Conservation (phyloP, 1,140 invertebrate species). For the Diorhabda carinulata region DNA sequence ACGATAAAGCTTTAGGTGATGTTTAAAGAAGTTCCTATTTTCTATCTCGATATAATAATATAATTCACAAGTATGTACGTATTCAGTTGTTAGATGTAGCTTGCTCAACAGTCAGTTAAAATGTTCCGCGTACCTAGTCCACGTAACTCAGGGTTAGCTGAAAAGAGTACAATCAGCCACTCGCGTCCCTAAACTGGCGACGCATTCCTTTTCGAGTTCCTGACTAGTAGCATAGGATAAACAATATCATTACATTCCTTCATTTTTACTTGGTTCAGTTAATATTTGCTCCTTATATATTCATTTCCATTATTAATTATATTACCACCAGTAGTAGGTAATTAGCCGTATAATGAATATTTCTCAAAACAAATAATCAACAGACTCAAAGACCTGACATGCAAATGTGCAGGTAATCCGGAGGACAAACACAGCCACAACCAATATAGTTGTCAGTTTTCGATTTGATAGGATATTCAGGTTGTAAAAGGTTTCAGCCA, state of each 20-base stretch:
- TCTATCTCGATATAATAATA: conserved; percentile 48
- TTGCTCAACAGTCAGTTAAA: conserved; percentile 48
- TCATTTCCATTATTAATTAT: no score
- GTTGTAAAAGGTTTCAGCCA: no score
- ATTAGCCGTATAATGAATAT: no score
- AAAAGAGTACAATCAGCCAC: conserved; percentile 48
- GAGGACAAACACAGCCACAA: no score
- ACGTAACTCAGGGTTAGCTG: conserved; percentile 48
- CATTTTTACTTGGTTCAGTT: not conserved
- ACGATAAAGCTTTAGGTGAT: conserved; percentile 49
- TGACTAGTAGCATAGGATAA: conserved; percentile 41
- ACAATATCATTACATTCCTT: conserved; percentile 14
- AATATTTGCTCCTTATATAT: no score
- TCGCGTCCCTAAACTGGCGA: conserved; percentile 26
- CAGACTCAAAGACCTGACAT: no score
- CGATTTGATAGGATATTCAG: no score
- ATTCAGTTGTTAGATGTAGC: conserved; percentile 48
- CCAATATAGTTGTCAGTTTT: no score
- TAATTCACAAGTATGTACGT: conserved; percentile 45
- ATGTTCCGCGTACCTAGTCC: conserved; percentile 40
- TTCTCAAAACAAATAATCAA: no score
- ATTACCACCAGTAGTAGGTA: no score
- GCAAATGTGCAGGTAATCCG: no score
- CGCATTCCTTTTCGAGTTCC: conserved; percentile 47
- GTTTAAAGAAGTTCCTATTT: conserved; percentile 51